Percentiles rank a stretch among this genome's conserved stretches.
Evolutionary conservation across 1,140 invertebrate genomes (phyloP).

Genomic region (Aphelinus atriplicis): DNA sequence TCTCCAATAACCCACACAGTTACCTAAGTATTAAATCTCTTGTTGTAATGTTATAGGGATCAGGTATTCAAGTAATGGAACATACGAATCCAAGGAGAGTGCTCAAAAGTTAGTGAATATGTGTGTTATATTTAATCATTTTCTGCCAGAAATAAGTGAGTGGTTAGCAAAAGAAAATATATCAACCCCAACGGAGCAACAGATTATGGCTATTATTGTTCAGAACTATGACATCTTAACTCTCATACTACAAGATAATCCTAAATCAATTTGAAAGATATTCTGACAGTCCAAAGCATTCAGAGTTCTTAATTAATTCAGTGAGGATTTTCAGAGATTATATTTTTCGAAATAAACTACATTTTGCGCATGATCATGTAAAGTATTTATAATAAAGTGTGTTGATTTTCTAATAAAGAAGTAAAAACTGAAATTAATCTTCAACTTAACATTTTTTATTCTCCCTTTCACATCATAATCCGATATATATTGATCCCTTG

Average conservation of each 20-base stretch:
- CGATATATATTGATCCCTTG: no score
- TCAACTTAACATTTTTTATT: no score
- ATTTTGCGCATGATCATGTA: no score
- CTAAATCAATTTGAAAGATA: conserved; percentile 94
- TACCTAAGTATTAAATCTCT: conserved; percentile 72
- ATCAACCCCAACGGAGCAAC: conserved; percentile 92
- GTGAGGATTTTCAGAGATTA: conserved; percentile 55
- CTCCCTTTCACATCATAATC: no score
- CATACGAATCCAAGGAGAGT: conserved; percentile 89
- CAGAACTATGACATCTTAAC: conserved; percentile 96
- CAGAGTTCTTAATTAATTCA: conserved; percentile 76
- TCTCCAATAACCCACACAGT: no score
- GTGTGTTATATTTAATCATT: conserved; percentile 94
- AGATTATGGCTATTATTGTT: conserved; percentile 94
- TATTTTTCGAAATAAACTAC: no score
- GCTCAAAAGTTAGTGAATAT: conserved; percentile 92
- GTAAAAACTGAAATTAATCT: no score
- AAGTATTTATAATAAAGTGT: no score
- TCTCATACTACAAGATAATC: conserved; percentile 91
- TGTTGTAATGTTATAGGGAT: conserved; percentile 84
- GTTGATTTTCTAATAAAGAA: no score
- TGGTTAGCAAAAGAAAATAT: conserved; percentile 89
- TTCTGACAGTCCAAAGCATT: conserved; percentile 79
- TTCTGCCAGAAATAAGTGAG: conserved; percentile 93
- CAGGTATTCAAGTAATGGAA: conserved; percentile 83